Conservation (phyloP, 2,888 invertebrate species). For the Tenthredo livida region DNA sequence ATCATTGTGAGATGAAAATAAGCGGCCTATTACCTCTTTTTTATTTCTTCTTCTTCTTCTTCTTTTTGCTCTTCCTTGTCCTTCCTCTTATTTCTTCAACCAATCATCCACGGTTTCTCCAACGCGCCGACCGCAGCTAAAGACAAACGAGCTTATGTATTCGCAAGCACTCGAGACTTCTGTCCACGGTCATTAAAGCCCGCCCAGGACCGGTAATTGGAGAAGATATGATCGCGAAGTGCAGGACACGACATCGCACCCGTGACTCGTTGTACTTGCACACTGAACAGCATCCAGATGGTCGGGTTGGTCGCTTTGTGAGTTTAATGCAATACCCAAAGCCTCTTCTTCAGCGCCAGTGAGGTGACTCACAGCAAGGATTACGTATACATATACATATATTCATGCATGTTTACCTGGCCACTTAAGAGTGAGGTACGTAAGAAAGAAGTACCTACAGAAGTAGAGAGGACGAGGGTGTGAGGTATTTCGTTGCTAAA, state of each 20-base stretch:
- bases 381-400: constrained; percentile 30
- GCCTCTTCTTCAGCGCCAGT: constrained; percentile 3
- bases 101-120: constrained; percentile 3
- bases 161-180: constrained; percentile 56
- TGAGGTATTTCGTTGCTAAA: constrained; percentile 61
- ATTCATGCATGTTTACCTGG: constrained; percentile 49
- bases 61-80: neutral
- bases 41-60: neutral
- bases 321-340: constrained; percentile 33
- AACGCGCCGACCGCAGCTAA: neutral
- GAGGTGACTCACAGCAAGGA: constrained; percentile 45
- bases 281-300: constrained; percentile 37
- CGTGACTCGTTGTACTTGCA: constrained; percentile 44
- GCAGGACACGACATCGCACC: constrained; percentile 62
- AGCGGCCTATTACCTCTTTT: neutral
- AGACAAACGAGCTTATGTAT: constrained; percentile 49
- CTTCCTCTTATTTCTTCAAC: neutral
- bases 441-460: constrained; percentile 44
- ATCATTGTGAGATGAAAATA: neutral
- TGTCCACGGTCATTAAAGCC: constrained; percentile 63
- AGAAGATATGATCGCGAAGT: constrained; percentile 63
- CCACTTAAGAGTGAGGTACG: constrained; percentile 51
- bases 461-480: constrained; percentile 49
- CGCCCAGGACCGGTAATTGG: constrained; percentile 64
- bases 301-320: constrained; percentile 31